phyloP scores from a whole-genome alignment of 1,140 invertebrate genomes.

The Macrocentrus cingulum region DNA sequence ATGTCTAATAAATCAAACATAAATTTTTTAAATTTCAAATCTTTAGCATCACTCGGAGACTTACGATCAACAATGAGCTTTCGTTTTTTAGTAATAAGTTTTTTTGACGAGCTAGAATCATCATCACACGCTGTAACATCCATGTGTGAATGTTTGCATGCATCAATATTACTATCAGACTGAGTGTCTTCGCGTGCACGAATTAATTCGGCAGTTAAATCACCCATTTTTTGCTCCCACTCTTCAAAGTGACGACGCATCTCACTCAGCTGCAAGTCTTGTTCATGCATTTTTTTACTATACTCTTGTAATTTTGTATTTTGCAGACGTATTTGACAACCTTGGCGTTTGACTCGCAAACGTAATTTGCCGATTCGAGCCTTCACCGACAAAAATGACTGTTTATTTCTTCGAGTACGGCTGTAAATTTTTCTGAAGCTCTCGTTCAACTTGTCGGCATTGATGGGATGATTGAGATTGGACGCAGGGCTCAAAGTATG shows the following conservation, averaged over 20 bases:
- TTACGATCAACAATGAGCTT: conserved; percentile 55
- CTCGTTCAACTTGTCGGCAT: conserved; percentile 48
- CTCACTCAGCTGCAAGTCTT: conserved; percentile 58
- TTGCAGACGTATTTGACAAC: conserved; percentile 52
- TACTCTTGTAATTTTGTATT: conserved; percentile 58
- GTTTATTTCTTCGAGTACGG: conserved; percentile 50
- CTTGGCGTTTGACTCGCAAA: conserved; percentile 49
- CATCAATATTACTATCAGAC: conserved; percentile 43
- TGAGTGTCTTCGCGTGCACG: conserved; percentile 55
- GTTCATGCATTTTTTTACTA: conserved; percentile 55
- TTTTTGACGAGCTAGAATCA: conserved; percentile 39
- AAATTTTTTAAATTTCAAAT: conserved; percentile 55
- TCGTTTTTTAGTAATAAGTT: conserved; percentile 51
- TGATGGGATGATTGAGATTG: conserved; percentile 39
- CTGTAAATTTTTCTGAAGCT: conserved; percentile 51
- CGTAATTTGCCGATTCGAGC: conserved; percentile 47
- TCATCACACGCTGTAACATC: conserved; percentile 37
- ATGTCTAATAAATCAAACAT: conserved; percentile 45
- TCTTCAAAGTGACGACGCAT: conserved; percentile 62
- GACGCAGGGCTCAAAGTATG: conserved; percentile 29
- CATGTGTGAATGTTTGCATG: conserved; percentile 45
- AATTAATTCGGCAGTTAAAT: conserved; percentile 59
- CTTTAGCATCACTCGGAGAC: conserved; percentile 44
- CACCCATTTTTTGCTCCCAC: conserved; percentile 62
- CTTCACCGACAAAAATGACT: conserved; percentile 39